Evolutionary conservation across 2,888 invertebrate species (phyloP).

Genomic region (Epinotia bilunana): DNA sequence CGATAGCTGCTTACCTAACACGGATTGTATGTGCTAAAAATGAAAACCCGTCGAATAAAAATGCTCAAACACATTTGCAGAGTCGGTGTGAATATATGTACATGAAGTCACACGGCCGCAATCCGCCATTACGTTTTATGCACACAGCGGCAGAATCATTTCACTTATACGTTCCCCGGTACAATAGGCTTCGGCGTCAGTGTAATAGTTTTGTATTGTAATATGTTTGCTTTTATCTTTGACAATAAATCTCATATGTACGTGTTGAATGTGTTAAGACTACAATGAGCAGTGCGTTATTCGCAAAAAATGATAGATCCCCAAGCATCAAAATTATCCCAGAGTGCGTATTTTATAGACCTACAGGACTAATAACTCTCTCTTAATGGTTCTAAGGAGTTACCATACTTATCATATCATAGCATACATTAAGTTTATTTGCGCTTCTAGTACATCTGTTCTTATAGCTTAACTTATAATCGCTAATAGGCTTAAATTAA

Average conservation of each 20-base stretch:
- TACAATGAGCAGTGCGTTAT: background rate
- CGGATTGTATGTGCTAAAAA: constrained; percentile 14
- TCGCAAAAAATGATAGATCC: background rate
- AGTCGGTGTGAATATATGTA: constrained; percentile 48
- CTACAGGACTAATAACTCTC: too few relatives aligned
- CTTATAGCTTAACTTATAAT: too few relatives aligned
- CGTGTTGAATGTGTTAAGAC: background rate
- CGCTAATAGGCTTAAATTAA: too few relatives aligned
- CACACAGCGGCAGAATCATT: constrained; percentile 76
- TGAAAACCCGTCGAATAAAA: constrained; percentile 49
- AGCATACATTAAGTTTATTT: too few relatives aligned
- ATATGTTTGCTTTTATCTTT: constrained; percentile 48
- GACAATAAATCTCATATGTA: constrained; percentile 29
- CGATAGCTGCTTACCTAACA: background rate
- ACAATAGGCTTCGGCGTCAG: constrained; percentile 48
- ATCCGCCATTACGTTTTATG: constrained; percentile 43
- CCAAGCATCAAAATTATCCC: too few relatives aligned
- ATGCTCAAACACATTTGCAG: constrained; percentile 67
- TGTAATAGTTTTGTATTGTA: constrained; percentile 48
- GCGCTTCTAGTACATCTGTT: too few relatives aligned
- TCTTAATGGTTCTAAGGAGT: too few relatives aligned
- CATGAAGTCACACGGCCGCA: constrained; percentile 32
- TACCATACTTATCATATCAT: too few relatives aligned
- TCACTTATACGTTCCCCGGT: constrained; percentile 67
- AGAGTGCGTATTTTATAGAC: too few relatives aligned